Conservation (phyloP, 2,888 invertebrate species). For the Reticulitermes lucifugus region DNA sequence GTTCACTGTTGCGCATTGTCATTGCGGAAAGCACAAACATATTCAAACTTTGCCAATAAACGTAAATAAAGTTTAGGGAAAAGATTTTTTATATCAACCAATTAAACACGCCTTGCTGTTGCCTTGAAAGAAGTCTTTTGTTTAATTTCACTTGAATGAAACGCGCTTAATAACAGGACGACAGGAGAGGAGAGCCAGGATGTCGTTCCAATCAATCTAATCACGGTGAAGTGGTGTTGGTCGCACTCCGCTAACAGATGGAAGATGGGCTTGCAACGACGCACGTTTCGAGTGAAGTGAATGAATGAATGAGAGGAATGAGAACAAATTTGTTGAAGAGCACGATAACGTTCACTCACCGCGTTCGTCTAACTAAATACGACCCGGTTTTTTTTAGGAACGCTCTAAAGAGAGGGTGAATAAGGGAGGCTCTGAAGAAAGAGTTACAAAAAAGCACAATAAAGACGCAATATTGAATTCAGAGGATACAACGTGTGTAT, state of each 20-base stretch:
- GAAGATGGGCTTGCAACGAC: conserved; percentile 48
- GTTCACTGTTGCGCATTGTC: too few species aligned
- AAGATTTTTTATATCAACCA: too few species aligned
- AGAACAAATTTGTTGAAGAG: conserved; percentile 53
- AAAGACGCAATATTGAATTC: neutral
- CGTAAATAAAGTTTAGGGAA: too few species aligned
- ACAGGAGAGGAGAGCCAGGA: conserved; percentile 41
- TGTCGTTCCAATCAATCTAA: conserved; percentile 54
- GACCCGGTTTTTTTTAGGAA: neutral
- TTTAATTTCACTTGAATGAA: too few species aligned
- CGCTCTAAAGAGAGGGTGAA: neutral
- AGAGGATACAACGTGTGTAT: neutral
- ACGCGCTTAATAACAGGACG: neutral
- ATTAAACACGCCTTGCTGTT: too few species aligned
- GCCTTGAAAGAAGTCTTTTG: too few species aligned
- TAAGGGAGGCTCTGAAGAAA: neutral
- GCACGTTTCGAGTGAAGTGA: neutral
- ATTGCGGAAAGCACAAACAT: too few species aligned
- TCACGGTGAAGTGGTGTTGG: conserved; percentile 52
- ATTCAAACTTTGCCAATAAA: too few species aligned
- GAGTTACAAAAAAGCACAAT: neutral
- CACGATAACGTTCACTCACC: neutral
- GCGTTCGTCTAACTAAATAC: conserved; percentile 16
- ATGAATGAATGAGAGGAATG: conserved; percentile 3
- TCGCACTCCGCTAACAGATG: conserved; percentile 50